phyloP scores from a whole-genome alignment of 2,888 invertebrate genomes.

The Chamaedrilus cognettii region DNA sequence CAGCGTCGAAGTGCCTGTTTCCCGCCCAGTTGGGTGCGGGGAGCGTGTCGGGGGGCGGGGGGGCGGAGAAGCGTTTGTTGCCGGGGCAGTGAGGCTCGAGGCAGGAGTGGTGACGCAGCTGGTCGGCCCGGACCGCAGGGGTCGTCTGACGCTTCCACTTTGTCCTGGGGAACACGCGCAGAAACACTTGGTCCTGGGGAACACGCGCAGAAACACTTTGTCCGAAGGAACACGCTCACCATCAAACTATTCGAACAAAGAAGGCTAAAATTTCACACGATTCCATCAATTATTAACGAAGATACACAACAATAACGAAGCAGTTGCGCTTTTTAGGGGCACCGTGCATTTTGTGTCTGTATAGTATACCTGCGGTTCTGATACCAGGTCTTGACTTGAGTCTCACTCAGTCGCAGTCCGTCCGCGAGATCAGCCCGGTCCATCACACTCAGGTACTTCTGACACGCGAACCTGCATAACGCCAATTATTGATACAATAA shows the following conservation, averaged over 20 bases:
- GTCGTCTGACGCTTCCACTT: constrained; percentile 49
- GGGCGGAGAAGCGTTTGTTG: constrained; percentile 31
- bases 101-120: constrained; percentile 42
- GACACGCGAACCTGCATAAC: constrained; percentile 90
- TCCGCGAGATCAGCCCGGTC: constrained; percentile 92
- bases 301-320: too few species aligned
- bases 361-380: constrained; percentile 75
- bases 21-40: too few species aligned
- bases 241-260: too few species aligned
- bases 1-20: too few species aligned
- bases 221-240: too few species aligned
- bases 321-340: too few species aligned
- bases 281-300: too few species aligned
- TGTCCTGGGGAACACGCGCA: constrained; percentile 31
- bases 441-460: constrained; percentile 91
- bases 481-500: too few species aligned
- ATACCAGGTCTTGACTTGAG: constrained; percentile 96
- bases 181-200: too few species aligned
- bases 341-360: neutral
- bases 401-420: constrained; percentile 84
- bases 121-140: constrained; percentile 41
- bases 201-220: too few species aligned
- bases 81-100: constrained; percentile 43
- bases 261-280: too few species aligned
- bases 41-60: too few species aligned